Evolutionary conservation across 2,797 vertebrate genomes (phyloP).

Genomic region (Mionectes olivaceus): DNA sequence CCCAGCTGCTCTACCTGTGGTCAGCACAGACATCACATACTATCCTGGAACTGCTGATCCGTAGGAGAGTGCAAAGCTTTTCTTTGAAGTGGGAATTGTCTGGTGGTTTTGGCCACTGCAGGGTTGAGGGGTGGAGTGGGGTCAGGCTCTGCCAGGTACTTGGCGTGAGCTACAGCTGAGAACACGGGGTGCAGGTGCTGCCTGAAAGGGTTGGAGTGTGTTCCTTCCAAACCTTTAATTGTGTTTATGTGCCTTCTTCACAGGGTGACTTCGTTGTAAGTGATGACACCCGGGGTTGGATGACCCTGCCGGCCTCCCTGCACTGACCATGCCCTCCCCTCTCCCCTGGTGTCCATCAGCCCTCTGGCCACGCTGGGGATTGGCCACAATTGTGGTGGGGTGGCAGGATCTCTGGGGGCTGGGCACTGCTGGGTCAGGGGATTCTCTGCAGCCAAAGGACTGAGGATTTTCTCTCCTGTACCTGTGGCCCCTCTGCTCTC

Average conservation of each 20-base stretch:
- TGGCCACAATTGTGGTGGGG: not conserved
- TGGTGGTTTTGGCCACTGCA: not conserved
- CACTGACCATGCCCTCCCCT: not conserved
- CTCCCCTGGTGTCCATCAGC: fast-evolving
- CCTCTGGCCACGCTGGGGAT: not conserved
- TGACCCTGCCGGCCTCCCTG: fast-evolving
- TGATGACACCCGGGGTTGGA: not conserved
- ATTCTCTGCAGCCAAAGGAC: not conserved
- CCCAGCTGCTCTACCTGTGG: not conserved
- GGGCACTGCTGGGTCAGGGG: not conserved
- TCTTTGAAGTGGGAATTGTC: not conserved
- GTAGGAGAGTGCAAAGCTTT: not conserved
- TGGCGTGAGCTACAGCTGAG: not conserved
- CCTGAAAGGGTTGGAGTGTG: not conserved
- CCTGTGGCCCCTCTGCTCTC: not conserved
- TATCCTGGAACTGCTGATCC: not conserved
- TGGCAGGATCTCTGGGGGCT: not conserved
- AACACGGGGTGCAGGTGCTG: fast-evolving
- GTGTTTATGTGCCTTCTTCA: not conserved
- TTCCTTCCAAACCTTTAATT: not conserved
- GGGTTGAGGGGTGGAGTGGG: not conserved
- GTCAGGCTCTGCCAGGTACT: fast-evolving
- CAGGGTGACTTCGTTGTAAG: constrained; percentile 72
- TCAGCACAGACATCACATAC: not conserved
- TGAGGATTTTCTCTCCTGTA: not conserved